These are phyloP conservation scores for Globicephala melas DNA, from an alignment of 2,113 vertebrate genomes.

Conservation along the genomic window DNA sequence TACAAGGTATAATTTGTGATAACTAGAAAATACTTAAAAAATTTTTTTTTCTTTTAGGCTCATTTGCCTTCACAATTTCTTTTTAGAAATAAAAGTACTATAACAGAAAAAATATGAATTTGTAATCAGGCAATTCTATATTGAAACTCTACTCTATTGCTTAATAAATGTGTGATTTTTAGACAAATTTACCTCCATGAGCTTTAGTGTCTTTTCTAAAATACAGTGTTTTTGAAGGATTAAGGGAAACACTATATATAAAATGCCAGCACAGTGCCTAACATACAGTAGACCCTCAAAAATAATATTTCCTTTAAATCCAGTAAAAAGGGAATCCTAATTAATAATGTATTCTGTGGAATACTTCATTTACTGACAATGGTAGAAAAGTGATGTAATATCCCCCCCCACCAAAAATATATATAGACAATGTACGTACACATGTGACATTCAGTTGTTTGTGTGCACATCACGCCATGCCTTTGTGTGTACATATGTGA, in stretches of 20 bases:
- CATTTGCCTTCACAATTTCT: not conserved
- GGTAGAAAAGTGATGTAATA: not conserved
- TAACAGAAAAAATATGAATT: not conserved
- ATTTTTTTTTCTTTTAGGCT: not conserved
- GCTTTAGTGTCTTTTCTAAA: not conserved
- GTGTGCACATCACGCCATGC: not conserved
- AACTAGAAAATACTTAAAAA: not conserved
- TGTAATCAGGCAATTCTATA: not conserved
- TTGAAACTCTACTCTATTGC: not conserved
- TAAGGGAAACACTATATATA: not conserved
- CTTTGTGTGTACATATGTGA: not conserved
- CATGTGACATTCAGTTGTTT: not conserved
- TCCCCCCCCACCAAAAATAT: not conserved
- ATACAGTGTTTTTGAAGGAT: not conserved
- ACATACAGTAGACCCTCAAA: not conserved
- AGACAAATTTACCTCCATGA: not conserved
- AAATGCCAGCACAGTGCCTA: not conserved
- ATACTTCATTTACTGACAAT: not conserved
- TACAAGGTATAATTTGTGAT: not conserved
- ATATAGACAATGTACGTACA: not conserved
- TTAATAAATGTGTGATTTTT: not conserved
- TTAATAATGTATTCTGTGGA: not conserved
- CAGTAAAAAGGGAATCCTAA: not conserved
- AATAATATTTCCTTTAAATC: not conserved
- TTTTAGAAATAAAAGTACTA: slow-evolving; percentile 10